A percentile compares a stretch with the other conserved stretches of the same genome.
These are phyloP conservation scores for Torymus tubicola DNA, from an alignment of 2,888 invertebrate species.

Conservation along the genomic window DNA sequence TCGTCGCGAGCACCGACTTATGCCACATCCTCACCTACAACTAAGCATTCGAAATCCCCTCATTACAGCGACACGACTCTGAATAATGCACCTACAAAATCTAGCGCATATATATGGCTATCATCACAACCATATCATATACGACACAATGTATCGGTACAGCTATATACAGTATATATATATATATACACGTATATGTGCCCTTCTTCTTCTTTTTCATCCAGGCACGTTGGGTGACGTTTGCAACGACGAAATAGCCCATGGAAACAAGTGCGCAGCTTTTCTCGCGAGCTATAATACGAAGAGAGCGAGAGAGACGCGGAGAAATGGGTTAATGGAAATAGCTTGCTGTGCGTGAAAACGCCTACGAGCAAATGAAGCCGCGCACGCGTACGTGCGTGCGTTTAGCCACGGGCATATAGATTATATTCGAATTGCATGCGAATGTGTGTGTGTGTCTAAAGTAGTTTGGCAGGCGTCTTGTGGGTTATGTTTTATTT, in stretches of 20 bases:
- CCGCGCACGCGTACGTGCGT: too few species aligned
- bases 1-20: neutral
- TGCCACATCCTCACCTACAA: neutral
- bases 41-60: neutral
- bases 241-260: constrained; percentile 29
- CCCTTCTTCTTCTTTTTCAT: too few species aligned
- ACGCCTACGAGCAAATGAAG: constrained; percentile 10
- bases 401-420: neutral
- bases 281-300: neutral
- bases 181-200: too few species aligned
- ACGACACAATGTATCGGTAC: too few species aligned
- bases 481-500: too few species aligned
- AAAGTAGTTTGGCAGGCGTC: too few species aligned
- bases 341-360: constrained; percentile 38
- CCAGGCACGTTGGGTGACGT: neutral
- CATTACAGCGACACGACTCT: neutral
- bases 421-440: too few species aligned
- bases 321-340: constrained; percentile 55
- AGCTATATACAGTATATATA: too few species aligned
- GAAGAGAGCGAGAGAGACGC: neutral
- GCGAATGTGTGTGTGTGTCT: too few species aligned
- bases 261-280: constrained; percentile 34
- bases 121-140: too few species aligned
- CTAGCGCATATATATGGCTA: too few species aligned
- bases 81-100: neutral